Evolutionary conservation across 2,113 vertebrate genomes (phyloP).

Genomic region (Myotis brandtii): DNA sequence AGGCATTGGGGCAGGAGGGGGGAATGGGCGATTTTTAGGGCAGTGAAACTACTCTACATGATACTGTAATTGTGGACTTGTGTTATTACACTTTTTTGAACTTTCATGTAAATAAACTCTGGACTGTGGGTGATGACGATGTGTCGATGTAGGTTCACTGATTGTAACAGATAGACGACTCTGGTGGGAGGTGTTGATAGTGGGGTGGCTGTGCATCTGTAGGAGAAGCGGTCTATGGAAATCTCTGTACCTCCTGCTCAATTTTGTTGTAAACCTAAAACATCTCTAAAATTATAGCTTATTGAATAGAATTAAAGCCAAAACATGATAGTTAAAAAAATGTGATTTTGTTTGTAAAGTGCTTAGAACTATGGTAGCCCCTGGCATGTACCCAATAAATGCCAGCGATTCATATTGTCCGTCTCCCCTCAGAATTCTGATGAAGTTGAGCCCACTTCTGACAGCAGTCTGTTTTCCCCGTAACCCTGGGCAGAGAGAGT

Average conservation of each 20-base stretch:
- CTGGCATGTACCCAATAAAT: fast-evolving
- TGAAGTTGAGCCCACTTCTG: background rate
- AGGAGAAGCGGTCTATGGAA: fast-evolving
- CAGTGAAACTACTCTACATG: background rate
- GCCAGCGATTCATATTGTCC: fast-evolving
- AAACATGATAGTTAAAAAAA: background rate
- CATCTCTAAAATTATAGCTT: background rate
- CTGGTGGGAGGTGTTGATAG: fast-evolving
- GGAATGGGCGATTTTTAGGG: background rate
- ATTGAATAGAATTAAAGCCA: background rate
- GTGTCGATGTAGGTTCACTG: fast-evolving
- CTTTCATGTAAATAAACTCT: background rate
- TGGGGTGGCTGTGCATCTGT: fast-evolving
- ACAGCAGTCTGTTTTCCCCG: background rate
- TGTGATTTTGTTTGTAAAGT: background rate
- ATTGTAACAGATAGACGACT: fast-evolving
- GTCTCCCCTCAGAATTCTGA: background rate
- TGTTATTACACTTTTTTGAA: background rate
- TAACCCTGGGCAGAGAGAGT: background rate
- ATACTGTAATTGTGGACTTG: fast-evolving
- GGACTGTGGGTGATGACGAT: background rate
- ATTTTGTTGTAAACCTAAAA: background rate
- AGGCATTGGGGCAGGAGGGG: background rate
- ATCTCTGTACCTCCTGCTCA: background rate
- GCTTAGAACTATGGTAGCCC: background rate